These are phyloP conservation scores for Kradibia gibbosae DNA, from an alignment of 1,140 invertebrate genomes.

Conservation along the genomic window DNA sequence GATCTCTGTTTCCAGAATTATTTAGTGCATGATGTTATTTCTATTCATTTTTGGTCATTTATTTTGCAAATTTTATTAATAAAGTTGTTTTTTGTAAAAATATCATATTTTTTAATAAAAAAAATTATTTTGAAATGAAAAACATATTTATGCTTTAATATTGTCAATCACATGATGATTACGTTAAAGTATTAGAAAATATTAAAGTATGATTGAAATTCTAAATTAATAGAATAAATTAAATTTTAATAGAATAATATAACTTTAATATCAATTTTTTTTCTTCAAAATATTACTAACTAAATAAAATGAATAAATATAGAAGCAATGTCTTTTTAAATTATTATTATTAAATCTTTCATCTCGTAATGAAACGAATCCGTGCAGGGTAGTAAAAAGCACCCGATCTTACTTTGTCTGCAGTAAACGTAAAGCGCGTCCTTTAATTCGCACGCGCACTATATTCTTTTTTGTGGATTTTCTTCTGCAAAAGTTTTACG, in stretches of 20 bases:
- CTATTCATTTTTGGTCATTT: background rate
- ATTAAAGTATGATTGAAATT: too few species aligned
- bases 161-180: background rate
- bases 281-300: too few species aligned
- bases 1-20: background rate
- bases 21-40: background rate
- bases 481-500: background rate
- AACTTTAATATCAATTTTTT: too few species aligned
- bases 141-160: background rate
- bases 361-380: background rate
- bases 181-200: too few species aligned
- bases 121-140: background rate
- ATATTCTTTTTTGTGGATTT: conserved; percentile 25
- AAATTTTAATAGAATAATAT: too few species aligned
- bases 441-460: conserved; percentile 41
- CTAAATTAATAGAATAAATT: too few species aligned
- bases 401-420: background rate
- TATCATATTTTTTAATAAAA: background rate
- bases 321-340: too few species aligned
- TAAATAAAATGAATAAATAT: too few species aligned
- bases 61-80: conserved; percentile 9
- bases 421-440: conserved; percentile 39
- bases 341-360: too few species aligned
- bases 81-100: background rate
- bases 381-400: background rate